phyloP scores from a whole-genome alignment of 1,140 invertebrate species.

The Aphaenogaster ashmeadi region DNA sequence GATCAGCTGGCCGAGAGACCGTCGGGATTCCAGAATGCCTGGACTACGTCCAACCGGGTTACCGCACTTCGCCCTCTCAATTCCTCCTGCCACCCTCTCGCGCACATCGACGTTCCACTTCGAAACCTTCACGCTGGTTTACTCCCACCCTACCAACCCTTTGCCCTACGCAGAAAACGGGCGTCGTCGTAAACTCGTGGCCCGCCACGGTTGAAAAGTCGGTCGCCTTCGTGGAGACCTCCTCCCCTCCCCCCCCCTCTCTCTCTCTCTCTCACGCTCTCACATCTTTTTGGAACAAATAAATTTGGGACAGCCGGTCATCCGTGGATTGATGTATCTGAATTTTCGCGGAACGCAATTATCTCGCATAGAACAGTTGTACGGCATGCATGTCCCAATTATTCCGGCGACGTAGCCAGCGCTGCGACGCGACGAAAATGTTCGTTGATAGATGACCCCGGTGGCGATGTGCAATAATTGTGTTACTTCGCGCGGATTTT shows the following conservation, averaged over 20 bases:
- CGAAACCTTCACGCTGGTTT: not conserved
- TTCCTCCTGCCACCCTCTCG: conserved; percentile 50
- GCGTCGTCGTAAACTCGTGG: conserved; percentile 33
- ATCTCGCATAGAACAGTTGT: conserved; percentile 28
- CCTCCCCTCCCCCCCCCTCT: not conserved
- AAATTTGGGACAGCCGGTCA: conserved; percentile 46
- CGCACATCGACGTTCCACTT: conserved; percentile 39
- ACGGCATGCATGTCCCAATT: conserved; percentile 38
- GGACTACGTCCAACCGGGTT: conserved; percentile 86
- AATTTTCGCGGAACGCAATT: conserved; percentile 56
- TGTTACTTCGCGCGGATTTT: conserved; percentile 55
- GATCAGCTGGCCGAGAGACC: conserved; percentile 82
- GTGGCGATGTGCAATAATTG: conserved; percentile 44
- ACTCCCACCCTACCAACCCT: conserved; percentile 18
- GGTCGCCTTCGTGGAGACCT: conserved; percentile 36
- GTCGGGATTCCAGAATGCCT: conserved; percentile 75
- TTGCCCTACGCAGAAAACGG: conserved; percentile 51
- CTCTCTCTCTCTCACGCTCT: not conserved
- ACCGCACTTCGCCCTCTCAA: conserved; percentile 76
- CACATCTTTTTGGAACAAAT: conserved; percentile 15
- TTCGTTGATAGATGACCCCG: conserved; percentile 49
- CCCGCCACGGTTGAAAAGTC: conserved; percentile 47
- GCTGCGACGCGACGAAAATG: conserved; percentile 41
- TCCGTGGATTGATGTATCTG: conserved; percentile 14
- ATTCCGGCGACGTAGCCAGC: conserved; percentile 17